phyloP scores from a whole-genome alignment of 2,113 vertebrate species.

The Crotophaga sulcirostris region DNA sequence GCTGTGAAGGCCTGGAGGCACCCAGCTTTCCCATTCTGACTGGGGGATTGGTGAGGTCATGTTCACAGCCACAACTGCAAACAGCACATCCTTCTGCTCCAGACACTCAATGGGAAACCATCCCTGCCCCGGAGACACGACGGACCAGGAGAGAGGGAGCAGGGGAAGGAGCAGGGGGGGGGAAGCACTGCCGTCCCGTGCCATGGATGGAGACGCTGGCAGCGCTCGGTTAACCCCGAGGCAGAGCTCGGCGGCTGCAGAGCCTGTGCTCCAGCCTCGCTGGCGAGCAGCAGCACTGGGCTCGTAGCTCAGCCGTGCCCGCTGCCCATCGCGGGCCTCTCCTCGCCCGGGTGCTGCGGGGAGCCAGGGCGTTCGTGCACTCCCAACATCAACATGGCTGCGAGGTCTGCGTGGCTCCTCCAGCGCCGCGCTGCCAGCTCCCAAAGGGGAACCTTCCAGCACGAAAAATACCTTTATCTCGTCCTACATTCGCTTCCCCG shows the following conservation, averaged over 20 bases:
- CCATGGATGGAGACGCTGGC: not conserved
- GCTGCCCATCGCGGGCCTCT: not conserved
- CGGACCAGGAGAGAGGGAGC: too few species aligned
- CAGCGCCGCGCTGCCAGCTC: not conserved
- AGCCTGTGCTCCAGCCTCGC: not conserved
- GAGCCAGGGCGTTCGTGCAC: not conserved
- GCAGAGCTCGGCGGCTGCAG: not conserved
- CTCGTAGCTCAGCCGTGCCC: not conserved
- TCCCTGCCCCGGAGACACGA: not conserved
- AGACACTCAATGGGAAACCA: not conserved
- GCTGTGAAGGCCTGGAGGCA: not conserved
- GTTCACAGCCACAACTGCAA: not conserved
- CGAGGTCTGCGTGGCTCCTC: conserved; percentile 1
- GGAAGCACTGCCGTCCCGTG: not conserved
- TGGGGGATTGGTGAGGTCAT: not conserved
- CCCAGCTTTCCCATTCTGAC: not conserved
- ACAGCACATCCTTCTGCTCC: not conserved
- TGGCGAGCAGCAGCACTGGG: not conserved
- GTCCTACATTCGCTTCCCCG: not conserved
- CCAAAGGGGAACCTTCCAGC: not conserved
- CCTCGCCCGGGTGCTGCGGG: not conserved
- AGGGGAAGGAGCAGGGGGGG: not conserved
- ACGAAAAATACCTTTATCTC: not conserved
- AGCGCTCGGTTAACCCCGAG: fast-evolving
- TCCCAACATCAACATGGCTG: conserved; percentile 47